phyloP scores from a whole-genome alignment of 2,888 invertebrate genomes.

The Cancer borealis region DNA sequence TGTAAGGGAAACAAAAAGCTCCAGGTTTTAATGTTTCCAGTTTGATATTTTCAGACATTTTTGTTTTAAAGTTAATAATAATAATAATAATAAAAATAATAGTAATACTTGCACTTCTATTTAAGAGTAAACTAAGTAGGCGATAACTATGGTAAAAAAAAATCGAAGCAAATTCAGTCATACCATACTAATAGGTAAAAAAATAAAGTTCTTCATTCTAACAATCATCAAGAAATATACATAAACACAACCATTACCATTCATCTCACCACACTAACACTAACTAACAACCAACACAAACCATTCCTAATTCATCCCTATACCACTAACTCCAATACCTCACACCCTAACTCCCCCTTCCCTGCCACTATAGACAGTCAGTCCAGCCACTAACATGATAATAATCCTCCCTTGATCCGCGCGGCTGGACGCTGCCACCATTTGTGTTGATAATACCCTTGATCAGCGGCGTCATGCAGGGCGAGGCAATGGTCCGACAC shows the following conservation, averaged over 20 bases:
- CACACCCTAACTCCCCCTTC: background rate
- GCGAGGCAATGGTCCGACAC: background rate
- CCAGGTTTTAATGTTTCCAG: background rate
- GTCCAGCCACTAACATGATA: conserved; percentile 13
- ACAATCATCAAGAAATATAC: too few species aligned
- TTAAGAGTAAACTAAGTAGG: too few species aligned
- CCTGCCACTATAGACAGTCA: background rate
- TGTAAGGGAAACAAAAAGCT: background rate
- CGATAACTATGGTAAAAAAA: too few species aligned
- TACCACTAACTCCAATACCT: background rate
- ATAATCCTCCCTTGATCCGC: conserved; percentile 1
- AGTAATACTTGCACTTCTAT: too few species aligned
- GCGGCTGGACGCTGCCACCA: background rate
- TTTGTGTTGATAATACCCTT: background rate
- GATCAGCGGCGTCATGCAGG: background rate
- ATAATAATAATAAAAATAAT: too few species aligned
- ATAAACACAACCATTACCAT: background rate
- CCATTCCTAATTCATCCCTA: background rate
- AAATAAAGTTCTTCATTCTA: too few species aligned
- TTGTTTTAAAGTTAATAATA: background rate
- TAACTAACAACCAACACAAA: background rate
- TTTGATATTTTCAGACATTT: background rate
- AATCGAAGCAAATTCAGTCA: too few species aligned
- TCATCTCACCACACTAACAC: background rate
- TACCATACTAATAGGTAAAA: too few species aligned